phyloP scores from a whole-genome alignment of 1,140 invertebrate species.

The Parasteatoda tepidariorum region DNA sequence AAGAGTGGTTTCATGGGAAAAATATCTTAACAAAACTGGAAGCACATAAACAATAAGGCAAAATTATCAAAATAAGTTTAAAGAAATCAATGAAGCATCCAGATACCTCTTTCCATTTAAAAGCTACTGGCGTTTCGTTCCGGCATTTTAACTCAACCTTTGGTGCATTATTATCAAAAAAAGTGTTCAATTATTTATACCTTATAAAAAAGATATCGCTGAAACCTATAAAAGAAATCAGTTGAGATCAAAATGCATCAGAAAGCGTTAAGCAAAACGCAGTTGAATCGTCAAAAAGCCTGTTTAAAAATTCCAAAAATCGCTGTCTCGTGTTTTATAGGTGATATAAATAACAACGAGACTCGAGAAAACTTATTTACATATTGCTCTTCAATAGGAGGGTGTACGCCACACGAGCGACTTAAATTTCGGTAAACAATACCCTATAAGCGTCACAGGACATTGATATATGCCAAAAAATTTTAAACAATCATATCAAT shows the following conservation, averaged over 20 bases:
- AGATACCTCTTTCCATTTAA: too few relatives aligned
- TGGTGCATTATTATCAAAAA: too few relatives aligned
- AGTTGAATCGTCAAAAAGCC: slow-evolving; percentile 36
- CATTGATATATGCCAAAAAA: slow-evolving; percentile 53
- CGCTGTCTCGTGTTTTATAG: slow-evolving; percentile 50
- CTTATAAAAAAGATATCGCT: background rate
- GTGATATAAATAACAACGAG: slow-evolving; percentile 51
- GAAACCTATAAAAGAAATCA: background rate
- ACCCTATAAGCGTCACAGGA: slow-evolving; percentile 48
- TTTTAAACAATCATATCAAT: slow-evolving; percentile 54
- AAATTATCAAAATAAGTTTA: too few relatives aligned
- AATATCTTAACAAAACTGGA: too few relatives aligned
- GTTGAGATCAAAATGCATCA: background rate
- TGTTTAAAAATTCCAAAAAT: slow-evolving; percentile 56
- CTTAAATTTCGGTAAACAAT: slow-evolving; percentile 41
- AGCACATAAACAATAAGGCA: too few relatives aligned
- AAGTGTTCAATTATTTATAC: slow-evolving; percentile 29
- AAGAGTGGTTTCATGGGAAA: too few relatives aligned
- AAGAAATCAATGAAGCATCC: background rate
- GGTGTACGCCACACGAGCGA: slow-evolving; percentile 12
- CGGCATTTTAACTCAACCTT: too few relatives aligned
- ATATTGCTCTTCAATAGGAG: slow-evolving; percentile 19
- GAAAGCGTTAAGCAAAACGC: slow-evolving; percentile 37
- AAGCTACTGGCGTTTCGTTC: too few relatives aligned
- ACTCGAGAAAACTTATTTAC: slow-evolving; percentile 38